Evolutionary conservation across 1,140 invertebrate genomes (phyloP).

Genomic region (Acromyrmex heyeri): DNA sequence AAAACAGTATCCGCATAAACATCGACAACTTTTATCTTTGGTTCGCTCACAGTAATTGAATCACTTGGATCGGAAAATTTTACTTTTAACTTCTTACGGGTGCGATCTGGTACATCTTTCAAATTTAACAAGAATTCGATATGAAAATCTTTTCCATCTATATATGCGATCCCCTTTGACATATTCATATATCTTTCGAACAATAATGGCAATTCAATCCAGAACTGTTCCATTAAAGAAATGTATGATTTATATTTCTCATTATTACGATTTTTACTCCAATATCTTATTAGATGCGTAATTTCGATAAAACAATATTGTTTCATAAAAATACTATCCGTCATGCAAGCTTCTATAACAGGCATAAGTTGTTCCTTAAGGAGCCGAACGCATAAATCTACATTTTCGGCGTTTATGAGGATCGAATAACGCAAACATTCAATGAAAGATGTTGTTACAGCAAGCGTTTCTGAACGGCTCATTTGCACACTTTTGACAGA

Average conservation of each 20-base stretch:
- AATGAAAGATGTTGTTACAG: slow-evolving; percentile 89
- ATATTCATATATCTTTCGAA: slow-evolving; percentile 81
- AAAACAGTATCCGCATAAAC: slow-evolving; percentile 73
- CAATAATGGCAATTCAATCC: slow-evolving; percentile 85
- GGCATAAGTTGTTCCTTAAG: slow-evolving; percentile 85
- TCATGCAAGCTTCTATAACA: slow-evolving; percentile 85
- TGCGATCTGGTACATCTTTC: slow-evolving; percentile 68
- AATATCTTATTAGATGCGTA: slow-evolving; percentile 87
- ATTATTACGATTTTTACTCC: slow-evolving; percentile 86
- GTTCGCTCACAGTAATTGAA: neutral
- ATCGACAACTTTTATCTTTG: slow-evolving; percentile 27
- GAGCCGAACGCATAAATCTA: slow-evolving; percentile 82
- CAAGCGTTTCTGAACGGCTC: slow-evolving; percentile 88
- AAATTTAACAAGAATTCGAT: slow-evolving; percentile 83
- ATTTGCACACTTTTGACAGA: slow-evolving; percentile 85
- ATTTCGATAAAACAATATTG: slow-evolving; percentile 86
- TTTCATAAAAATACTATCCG: slow-evolving; percentile 79
- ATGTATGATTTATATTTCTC: slow-evolving; percentile 81
- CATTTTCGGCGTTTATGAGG: slow-evolving; percentile 83
- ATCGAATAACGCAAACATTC: slow-evolving; percentile 91
- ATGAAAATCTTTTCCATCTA: slow-evolving; percentile 57
- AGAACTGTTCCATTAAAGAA: slow-evolving; percentile 87
- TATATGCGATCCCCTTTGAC: neutral
- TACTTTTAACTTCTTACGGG: slow-evolving; percentile 80
- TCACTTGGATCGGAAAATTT: slow-evolving; percentile 79